A percentile compares a stretch with the other conserved stretches of the same genome.
phyloP scores from a whole-genome alignment of 1,140 invertebrate species.

The Diachasmimorpha longicaudata region DNA sequence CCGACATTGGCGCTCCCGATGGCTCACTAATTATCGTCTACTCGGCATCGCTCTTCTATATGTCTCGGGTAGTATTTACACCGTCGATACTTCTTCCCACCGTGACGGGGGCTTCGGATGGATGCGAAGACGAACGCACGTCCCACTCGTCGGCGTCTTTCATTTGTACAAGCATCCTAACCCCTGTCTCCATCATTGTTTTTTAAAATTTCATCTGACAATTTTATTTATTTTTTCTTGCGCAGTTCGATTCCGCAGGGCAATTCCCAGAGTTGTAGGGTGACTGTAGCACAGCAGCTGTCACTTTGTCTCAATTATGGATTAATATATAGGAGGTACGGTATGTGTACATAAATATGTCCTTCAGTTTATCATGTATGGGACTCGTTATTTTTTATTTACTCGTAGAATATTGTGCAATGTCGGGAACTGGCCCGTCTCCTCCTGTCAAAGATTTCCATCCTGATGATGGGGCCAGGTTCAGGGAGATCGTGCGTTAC shows the following conservation, averaged over 20 bases:
- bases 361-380: neutral
- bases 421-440: neutral
- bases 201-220: neutral
- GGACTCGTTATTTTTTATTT: neutral
- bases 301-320: conserved; percentile 25
- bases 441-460: neutral
- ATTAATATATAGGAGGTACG: conserved; percentile 25
- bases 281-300: neutral
- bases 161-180: conserved; percentile 10
- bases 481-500: conserved; percentile 49
- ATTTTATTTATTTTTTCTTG: neutral
- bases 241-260: neutral
- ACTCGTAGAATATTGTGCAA: neutral
- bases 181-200: neutral
- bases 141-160: conserved; percentile 11
- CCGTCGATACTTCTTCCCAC: conserved; percentile 9
- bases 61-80: neutral
- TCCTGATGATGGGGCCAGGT: conserved; percentile 39
- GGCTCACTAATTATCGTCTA: conserved; percentile 30
- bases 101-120: neutral
- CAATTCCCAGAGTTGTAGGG: neutral
- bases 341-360: neutral
- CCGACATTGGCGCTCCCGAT: conserved; percentile 26
- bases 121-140: neutral
- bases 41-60: conserved; percentile 18